A percentile compares a stretch with the other conserved stretches of the same genome.
These are phyloP conservation scores for Nothoprocta pentlandii DNA, from an alignment of 2,113 vertebrate genomes.

Conservation along the genomic window DNA sequence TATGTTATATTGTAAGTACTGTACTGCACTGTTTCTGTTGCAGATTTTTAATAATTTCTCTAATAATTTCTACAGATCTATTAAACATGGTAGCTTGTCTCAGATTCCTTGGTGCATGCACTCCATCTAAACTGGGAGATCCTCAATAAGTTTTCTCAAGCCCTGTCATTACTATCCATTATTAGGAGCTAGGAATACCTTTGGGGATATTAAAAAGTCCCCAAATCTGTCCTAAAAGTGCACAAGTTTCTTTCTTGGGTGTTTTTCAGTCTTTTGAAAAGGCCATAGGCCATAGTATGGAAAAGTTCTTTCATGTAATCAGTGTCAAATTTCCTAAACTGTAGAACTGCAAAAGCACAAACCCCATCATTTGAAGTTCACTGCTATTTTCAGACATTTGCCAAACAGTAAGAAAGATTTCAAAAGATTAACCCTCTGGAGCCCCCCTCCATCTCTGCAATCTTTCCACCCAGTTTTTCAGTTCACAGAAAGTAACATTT, in stretches of 20 bases:
- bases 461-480: slow-evolving; percentile 76
- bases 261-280: neutral
- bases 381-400: slow-evolving; percentile 74
- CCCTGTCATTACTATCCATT: neutral
- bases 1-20: neutral
- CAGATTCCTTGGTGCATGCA: neutral
- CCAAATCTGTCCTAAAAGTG: neutral
- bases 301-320: slow-evolving; percentile 26
- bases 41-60: neutral
- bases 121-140: neutral
- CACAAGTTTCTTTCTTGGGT: neutral
- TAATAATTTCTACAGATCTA: neutral
- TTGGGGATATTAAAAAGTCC: neutral
- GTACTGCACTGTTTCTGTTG: neutral
- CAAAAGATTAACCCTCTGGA: slow-evolving; percentile 70
- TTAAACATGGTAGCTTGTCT: neutral
- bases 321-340: slow-evolving; percentile 41
- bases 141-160: neutral
- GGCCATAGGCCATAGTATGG: neutral
- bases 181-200: neutral
- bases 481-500: slow-evolving; percentile 73
- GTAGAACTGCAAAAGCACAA: neutral
- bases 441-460: slow-evolving; percentile 64
- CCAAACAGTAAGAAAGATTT: slow-evolving; percentile 57
- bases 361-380: slow-evolving; percentile 16